A percentile compares a stretch with the other conserved stretches of the same genome.
Conservation (phyloP, 2,113 vertebrate genomes). For the Gila orcuttii region DNA sequence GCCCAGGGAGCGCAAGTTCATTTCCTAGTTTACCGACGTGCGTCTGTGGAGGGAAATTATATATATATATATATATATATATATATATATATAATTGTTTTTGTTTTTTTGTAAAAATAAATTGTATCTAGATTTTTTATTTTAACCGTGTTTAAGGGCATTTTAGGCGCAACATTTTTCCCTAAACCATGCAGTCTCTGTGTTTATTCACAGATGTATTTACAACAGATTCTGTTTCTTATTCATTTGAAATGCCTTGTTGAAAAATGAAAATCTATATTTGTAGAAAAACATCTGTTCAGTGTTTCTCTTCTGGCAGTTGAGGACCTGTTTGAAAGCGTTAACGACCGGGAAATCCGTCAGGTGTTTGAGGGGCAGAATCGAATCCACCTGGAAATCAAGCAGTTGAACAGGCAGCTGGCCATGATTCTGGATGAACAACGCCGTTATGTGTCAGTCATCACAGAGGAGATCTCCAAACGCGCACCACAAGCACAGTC, state of each 20-base stretch:
- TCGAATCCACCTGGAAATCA: conserved; percentile 95
- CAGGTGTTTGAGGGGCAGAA: conserved; percentile 98
- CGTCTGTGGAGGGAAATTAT: too few species aligned
- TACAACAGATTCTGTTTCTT: not conserved
- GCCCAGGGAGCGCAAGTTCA: too few species aligned
- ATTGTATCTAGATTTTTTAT: not conserved
- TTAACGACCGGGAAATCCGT: conserved; percentile 89
- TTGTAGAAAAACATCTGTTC: conserved; percentile 8
- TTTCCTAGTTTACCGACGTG: too few species aligned
- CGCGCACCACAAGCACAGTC: conserved; percentile 68
- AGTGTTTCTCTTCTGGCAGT: conserved; percentile 67
- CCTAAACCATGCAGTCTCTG: not conserved
- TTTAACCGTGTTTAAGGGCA: not conserved
- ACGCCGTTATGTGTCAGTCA: conserved; percentile 83
- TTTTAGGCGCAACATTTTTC: not conserved
- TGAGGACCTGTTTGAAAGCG: conserved; percentile 87
- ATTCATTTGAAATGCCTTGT: not conserved
- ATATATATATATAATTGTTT: not conserved
- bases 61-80: too few species aligned
- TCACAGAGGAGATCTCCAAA: conserved; percentile 86
- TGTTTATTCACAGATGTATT: not conserved
- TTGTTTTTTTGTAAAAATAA: not conserved
- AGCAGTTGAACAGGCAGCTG: conserved; percentile 90
- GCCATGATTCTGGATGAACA: conserved; percentile 98
- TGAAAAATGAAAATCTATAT: not conserved